Evolutionary conservation across 2,797 vertebrate species (phyloP).

Genomic region (Xyrichtys novacula): DNA sequence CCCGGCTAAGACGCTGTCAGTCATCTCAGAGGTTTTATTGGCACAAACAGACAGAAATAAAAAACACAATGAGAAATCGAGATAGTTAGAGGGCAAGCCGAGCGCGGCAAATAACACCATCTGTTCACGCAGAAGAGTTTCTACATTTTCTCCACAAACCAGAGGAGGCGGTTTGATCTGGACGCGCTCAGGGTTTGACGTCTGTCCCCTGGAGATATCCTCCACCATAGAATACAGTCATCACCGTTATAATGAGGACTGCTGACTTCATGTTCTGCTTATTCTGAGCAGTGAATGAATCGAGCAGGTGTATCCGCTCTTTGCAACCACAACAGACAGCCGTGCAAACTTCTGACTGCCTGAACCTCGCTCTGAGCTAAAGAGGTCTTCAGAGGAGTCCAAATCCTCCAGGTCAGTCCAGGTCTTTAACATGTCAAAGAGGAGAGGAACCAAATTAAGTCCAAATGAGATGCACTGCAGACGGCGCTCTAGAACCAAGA

Average conservation of each 20-base stretch:
- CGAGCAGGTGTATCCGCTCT: neutral
- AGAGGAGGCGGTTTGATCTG: neutral
- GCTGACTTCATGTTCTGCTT: neutral
- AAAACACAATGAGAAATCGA: neutral
- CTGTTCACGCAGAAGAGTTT: neutral
- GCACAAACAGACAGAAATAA: neutral
- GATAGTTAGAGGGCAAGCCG: neutral
- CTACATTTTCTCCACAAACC: neutral
- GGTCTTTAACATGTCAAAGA: no score
- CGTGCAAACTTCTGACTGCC: no score
- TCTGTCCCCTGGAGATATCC: neutral
- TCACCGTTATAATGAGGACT: neutral
- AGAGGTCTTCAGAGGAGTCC: no score
- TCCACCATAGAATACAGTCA: neutral
- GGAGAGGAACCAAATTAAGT: no score
- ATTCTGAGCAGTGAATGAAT: neutral
- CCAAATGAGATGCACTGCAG: no score
- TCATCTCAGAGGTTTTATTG: constrained; percentile 9
- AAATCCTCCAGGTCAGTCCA: no score
- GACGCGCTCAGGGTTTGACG: no score
- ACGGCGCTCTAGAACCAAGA: no score
- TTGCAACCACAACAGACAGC: neutral
- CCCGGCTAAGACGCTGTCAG: neutral
- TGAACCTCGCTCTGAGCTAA: no score
- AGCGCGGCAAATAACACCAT: neutral